phyloP scores from a whole-genome alignment of 2,797 vertebrate genomes.

The Trichosurus vulpecula region DNA sequence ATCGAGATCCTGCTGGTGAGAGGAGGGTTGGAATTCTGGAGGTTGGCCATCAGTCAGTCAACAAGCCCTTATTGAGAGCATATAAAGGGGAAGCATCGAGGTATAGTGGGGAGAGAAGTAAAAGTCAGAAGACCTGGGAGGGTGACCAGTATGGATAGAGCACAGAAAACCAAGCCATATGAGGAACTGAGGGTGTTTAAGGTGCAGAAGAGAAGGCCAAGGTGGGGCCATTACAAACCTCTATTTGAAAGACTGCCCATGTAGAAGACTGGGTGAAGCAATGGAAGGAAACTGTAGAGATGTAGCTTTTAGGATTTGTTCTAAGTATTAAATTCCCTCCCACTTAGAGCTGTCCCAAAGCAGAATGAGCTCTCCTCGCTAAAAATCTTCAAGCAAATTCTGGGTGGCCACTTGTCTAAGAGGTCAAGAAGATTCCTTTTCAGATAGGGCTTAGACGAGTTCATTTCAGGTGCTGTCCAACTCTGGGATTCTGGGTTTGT shows the following conservation, averaged over 20 bases:
- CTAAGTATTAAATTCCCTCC: background rate
- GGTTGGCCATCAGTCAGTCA: slow-evolving; percentile 1
- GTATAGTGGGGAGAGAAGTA: slow-evolving; percentile 30
- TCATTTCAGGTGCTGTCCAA: background rate
- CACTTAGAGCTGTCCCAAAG: background rate
- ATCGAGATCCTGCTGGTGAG: slow-evolving; percentile 98
- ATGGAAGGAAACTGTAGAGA: background rate
- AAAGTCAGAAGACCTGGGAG: background rate
- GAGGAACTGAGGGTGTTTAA: background rate
- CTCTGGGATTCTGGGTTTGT: background rate
- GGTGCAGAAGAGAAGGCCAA: background rate
- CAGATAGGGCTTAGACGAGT: background rate
- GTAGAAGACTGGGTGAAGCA: background rate
- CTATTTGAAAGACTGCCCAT: background rate
- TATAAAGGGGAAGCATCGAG: background rate
- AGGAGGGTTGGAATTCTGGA: slow-evolving; percentile 61
- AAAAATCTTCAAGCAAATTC: background rate
- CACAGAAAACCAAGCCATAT: background rate
- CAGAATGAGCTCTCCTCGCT: background rate
- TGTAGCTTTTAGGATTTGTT: background rate
- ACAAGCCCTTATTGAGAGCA: background rate
- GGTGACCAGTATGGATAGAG: background rate
- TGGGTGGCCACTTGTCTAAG: background rate
- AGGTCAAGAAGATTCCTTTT: background rate
- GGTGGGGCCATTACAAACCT: background rate